Base-by-base conservation (phyloP, 2,113 vertebrate species). In the Galeopterus variegatus region DNA sequence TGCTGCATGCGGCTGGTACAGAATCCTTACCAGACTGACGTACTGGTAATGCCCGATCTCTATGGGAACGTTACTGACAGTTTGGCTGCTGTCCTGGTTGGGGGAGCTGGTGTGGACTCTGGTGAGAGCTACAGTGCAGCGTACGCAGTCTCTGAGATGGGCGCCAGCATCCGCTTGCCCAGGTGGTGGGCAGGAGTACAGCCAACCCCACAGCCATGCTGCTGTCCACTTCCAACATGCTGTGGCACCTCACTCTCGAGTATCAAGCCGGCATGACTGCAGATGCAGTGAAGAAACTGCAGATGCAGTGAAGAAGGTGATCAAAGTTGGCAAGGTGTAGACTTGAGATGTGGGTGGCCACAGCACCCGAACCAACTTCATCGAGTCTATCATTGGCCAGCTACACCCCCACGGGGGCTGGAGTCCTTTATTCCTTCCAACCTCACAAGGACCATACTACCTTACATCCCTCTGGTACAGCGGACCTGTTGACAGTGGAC, bases 1-100 rank as follows among this genome's bases (percentile, higher is more conserved):
- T 99, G 99, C 97, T 99, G 99, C 98, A 99, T 99, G 99, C 99
- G 99, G 99, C 98, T 99, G 97, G 99, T 99, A 73, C 99, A 99
- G 98, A 99, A 99, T 85, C 99, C 99, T 0, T 99, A 99, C 98
- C 99, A 99, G 99, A 99, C 99, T 15, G 99, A 99, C 0, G 99
- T 99, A 31, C 98, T 99, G 96, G 99, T 99, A 90, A 99, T 99
- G 99, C 99, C 99, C 8, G 99, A 99, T 97, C 98, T 99, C 28
- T 99, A 99, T 0, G 99, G 99, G 1, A 99, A 99, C 98, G 99
- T 99, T 95, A 99, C 99, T 5, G 99, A 99, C 95, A 99, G 99
- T 97, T 96, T 99, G 98, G 99, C 99, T 0, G 99, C 99, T 0
- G 99, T 99, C 13, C 97, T 99, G 97, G 99, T 99, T 54, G 99